Conservation (phyloP, 2,797 vertebrate genomes). For the Pseudochirops corinnae region DNA sequence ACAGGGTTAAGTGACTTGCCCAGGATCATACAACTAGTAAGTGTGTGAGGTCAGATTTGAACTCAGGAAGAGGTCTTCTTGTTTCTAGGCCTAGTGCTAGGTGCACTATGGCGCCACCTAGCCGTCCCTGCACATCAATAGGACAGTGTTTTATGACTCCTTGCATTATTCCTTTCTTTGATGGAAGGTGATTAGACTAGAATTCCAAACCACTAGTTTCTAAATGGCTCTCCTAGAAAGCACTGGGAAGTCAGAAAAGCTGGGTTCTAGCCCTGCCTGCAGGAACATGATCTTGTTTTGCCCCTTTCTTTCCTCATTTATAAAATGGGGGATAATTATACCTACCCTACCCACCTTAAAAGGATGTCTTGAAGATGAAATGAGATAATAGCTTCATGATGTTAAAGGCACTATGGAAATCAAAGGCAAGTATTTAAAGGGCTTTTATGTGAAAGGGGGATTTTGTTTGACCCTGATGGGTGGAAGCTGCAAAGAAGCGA, state of each 20-base stretch:
- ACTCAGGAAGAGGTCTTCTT: no score
- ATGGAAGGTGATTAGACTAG: not conserved
- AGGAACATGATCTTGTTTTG: not conserved
- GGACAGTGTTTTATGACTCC: no score
- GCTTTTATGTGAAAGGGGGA: no score
- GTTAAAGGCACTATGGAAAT: not conserved
- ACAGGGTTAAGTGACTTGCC: no score
- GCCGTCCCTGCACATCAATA: no score
- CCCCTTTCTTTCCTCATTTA: constrained; percentile 5
- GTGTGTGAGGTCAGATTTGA: no score
- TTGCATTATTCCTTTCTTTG: not conserved
- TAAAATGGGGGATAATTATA: not conserved
- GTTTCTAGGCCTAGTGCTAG: no score
- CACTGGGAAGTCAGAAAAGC: not conserved
- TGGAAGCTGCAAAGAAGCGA: no score
- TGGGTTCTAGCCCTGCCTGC: not conserved
- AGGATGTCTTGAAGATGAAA: not conserved
- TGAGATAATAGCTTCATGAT: not conserved
- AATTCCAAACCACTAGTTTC: not conserved
- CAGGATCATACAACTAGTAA: no score
- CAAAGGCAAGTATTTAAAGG: no score
- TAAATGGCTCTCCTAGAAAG: not conserved
- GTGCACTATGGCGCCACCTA: no score
- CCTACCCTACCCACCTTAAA: not conserved
- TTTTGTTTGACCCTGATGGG: no score